Evolutionary conservation across 2,888 invertebrate genomes (phyloP), one percentile per base, ranked within the genome.

Genomic region (Aspidapion aeneum): DNA sequence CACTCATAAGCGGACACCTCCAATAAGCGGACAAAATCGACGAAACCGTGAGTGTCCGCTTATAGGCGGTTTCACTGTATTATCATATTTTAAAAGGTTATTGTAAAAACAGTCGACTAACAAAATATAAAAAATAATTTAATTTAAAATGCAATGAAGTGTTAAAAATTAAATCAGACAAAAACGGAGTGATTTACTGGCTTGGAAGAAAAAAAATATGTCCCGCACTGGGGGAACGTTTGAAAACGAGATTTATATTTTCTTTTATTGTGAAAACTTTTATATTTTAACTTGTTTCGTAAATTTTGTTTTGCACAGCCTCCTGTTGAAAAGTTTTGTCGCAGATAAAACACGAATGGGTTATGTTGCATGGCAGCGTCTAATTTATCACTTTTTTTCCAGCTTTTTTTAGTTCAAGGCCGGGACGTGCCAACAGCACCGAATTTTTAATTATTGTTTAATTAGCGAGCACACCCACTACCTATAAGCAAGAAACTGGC

Each of bases 201-300:
- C 35, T 3, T 12, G 12, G 35, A 35, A 35, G n/a, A n/a, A n/a
- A n/a, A 35, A 35, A 35, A 35, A 12, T 12, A 35, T 35, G 35
- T 35, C 35, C 35, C 12, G 12, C 35, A 35, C 35, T 12, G 5
- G n/a, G n/a, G 12, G 59, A 59, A 52, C 52, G 59, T 59, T 18
- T 52, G 22, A 52, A 58, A 59, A 58, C 19, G 52, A 20, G 49
- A 59, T 59, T 59, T 58, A 58, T 58, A 50, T 50, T 58, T 51
- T 51, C 59, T 52, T 59, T 59, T 59, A 59, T 59, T 51, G 49
- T 59, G 16, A 59, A 59, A 59, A 22, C 52, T 59, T 59, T 59
- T 35, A 35, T 35, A 35, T 35, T 35, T 35, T 35, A 35, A 35
- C 35, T 35, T n/a, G n/a, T n/a, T 35, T 35, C 35, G 35, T 35